phyloP scores from a whole-genome alignment of 2,888 invertebrate species.

The Drosophila heteroneura region DNA sequence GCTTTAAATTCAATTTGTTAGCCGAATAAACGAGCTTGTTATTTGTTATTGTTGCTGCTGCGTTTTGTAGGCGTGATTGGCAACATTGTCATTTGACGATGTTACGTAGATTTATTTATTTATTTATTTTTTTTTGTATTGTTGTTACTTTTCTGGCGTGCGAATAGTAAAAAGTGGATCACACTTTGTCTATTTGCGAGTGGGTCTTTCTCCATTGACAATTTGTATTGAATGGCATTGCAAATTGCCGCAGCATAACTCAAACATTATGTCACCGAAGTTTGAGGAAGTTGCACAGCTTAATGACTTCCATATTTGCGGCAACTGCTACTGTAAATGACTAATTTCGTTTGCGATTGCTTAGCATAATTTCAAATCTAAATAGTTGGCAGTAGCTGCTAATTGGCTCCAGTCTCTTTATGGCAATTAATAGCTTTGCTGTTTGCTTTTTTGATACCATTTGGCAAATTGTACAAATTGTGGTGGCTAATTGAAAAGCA shows the following conservation, averaged over 20 bases:
- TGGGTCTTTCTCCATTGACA: slow-evolving; percentile 44
- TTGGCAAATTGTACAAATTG: slow-evolving; percentile 19
- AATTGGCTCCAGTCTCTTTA: slow-evolving; percentile 37
- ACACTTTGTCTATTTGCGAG: slow-evolving; percentile 52
- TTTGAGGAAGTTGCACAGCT: slow-evolving; percentile 56
- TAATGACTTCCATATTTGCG: slow-evolving; percentile 47
- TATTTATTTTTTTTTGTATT: slow-evolving; percentile 11
- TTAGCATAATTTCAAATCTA: slow-evolving; percentile 52
- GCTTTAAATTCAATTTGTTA: slow-evolving; percentile 65
- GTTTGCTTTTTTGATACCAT: slow-evolving; percentile 14
- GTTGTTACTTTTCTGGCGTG: slow-evolving; percentile 52
- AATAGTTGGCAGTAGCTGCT: slow-evolving; percentile 37
- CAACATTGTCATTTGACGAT: slow-evolving; percentile 41
- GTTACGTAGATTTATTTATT: slow-evolving; percentile 46
- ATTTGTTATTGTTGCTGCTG: slow-evolving; percentile 20
- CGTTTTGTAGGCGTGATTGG: slow-evolving; percentile 57
- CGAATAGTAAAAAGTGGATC: slow-evolving; percentile 66
- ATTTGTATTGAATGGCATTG: slow-evolving; percentile 58
- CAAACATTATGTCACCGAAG: slow-evolving; percentile 50
- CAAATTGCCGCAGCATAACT: slow-evolving; percentile 57
- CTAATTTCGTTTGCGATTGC: slow-evolving; percentile 23
- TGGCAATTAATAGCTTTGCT: slow-evolving; percentile 26
- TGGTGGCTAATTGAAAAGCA: slow-evolving; percentile 32
- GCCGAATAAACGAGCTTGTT: slow-evolving; percentile 21
- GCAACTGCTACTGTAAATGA: slow-evolving; percentile 33